Evolutionary conservation across 2,113 vertebrate genomes (phyloP), one percentile per base, ranked within the genome.

Genomic region (Monopterus albus): DNA sequence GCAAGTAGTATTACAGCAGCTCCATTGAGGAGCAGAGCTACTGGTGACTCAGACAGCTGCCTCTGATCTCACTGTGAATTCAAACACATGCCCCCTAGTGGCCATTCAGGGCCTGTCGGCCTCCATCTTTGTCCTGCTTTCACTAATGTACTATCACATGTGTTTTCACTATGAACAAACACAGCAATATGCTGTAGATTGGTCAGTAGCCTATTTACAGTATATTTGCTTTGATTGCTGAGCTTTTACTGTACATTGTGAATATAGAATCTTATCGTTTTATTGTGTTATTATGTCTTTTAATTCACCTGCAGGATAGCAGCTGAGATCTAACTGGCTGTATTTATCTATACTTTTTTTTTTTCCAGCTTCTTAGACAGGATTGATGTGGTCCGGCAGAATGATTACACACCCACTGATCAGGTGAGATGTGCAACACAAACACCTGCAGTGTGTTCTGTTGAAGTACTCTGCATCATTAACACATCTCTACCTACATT

Each of bases 321-420:
- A 45, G 26, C 39, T 76, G 28, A 46, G 7, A 23, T 76, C 14
- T 74, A 40, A 77, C 17, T 0, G 1, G 7, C 2, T 21, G 2
- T 51, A 2, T 52, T 81, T 38, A 42, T 58, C 25, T 83, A 14
- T n/a, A n/a, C n/a, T n/a, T n/a, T n/a, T 60, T 47, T 17, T 51
- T 52, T 57, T 81, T 77, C 21, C 79, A 92, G 90, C 85, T 91
- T 92, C 75, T 79, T 91, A 72, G 90, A 92, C 81, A 61, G 88
- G 80, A 81, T 89, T 10, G 88, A 91, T 28, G 82, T 90, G 26
- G 90, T 92, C 56, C 63, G 83, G 65, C 91, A 89, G 75, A 84
- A 72, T 0, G 89, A 92, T 78, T 92, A 92, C 83, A 90, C 83
- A 40, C 91, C 91, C 55, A 89, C 86, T 4, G 89, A 92, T 71